phyloP scores from a whole-genome alignment of 2,797 vertebrate species.

The Emys orbicularis region DNA sequence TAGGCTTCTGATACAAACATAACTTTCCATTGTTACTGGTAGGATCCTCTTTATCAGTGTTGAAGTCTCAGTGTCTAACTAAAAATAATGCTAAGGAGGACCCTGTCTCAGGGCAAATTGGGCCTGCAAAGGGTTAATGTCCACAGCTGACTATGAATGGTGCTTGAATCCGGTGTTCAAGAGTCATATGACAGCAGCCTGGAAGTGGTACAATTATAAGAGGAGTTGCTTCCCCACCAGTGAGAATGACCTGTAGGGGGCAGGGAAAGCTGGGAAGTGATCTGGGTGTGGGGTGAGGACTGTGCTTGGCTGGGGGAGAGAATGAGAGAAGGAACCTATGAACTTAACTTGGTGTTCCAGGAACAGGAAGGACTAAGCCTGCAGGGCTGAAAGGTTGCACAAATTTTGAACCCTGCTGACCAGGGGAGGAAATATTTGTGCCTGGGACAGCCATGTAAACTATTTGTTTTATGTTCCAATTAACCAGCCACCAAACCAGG shows the following conservation, averaged over 20 bases:
- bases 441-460: not conserved
- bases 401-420: not conserved
- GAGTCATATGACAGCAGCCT: not conserved
- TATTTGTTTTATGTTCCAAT: not conserved
- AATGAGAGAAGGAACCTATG: not conserved
- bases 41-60: not conserved
- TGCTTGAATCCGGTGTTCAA: not conserved
- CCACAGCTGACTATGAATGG: not conserved
- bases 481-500: constrained; percentile 25
- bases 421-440: not conserved
- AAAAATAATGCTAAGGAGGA: not conserved
- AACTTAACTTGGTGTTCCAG: not conserved
- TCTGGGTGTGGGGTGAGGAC: not conserved
- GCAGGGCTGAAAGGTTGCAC: not conserved
- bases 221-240: not conserved
- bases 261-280: not conserved
- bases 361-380: not conserved
- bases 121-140: not conserved
- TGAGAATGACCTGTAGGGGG: not conserved
- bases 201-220: not conserved
- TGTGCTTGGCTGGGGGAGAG: not conserved
- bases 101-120: not conserved
- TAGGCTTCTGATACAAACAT: not conserved
- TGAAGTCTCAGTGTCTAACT: not conserved
- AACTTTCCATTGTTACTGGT: not conserved